Percentiles rank a stretch among this genome's conserved stretches.
Evolutionary conservation across 1,140 invertebrate species (phyloP).

Genomic region (Caenorhabditis latens): DNA sequence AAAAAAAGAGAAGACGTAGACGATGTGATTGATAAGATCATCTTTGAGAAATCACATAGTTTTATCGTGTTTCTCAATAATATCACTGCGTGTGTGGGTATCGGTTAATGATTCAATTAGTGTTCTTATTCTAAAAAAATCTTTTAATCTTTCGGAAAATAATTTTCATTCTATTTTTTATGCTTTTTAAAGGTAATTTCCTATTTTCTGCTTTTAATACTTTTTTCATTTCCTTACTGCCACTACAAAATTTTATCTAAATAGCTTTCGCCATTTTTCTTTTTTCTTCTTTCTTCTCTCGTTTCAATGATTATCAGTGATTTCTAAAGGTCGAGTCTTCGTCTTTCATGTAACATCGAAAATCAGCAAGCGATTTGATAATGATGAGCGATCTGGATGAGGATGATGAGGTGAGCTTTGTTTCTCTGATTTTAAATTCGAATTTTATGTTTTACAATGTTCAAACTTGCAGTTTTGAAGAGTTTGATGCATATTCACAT

Average conservation of each 20-base stretch:
- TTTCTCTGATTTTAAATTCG: neutral
- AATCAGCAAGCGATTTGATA: neutral
- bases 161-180: no score
- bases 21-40: slow-evolving; percentile 31
- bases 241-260: neutral
- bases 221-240: neutral
- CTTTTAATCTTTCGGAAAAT: no score
- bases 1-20: neutral
- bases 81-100: neutral
- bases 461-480: no score
- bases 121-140: no score
- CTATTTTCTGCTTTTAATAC: neutral
- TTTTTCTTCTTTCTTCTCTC: neutral
- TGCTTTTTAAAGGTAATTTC: neutral
- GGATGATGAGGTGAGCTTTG: slow-evolving; percentile 21
- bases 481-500: no score
- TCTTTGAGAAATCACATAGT: slow-evolving; percentile 2
- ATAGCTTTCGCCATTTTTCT: neutral
- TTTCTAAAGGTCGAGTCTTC: slow-evolving; percentile 5
- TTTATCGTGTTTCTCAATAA: neutral
- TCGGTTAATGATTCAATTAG: no score
- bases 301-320: neutral
- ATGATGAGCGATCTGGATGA: slow-evolving; percentile 42
- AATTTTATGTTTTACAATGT: no score
- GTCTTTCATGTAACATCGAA: neutral